Evolutionary conservation across 2,113 vertebrate genomes (phyloP).

Genomic region (Catharus minimus): DNA sequence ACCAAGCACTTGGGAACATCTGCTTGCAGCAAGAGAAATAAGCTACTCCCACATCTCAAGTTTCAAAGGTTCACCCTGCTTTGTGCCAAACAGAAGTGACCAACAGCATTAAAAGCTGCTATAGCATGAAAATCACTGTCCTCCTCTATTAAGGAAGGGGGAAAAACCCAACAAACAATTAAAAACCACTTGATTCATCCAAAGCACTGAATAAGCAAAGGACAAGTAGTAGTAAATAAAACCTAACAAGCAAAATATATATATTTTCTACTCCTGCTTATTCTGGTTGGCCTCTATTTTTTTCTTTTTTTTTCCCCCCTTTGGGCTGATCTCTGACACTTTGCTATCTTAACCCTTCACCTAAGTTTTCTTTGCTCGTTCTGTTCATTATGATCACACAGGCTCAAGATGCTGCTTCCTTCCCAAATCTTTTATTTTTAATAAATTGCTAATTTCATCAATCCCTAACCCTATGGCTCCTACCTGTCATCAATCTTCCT

Average conservation of each 20-base stretch:
- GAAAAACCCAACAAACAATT: neutral
- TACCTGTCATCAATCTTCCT: neutral
- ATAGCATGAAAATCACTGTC: neutral
- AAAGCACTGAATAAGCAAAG: neutral
- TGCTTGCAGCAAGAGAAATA: neutral
- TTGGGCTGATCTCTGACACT: neutral
- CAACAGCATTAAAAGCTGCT: neutral
- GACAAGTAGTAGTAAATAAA: neutral
- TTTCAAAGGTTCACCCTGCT: neutral
- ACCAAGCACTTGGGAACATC: accelerated
- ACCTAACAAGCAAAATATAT: neutral
- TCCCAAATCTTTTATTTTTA: neutral
- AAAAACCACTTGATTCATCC: neutral
- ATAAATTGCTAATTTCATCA: neutral
- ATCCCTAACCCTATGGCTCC: neutral
- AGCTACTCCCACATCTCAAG: neutral
- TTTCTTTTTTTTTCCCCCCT: neutral
- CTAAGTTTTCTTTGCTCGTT: neutral
- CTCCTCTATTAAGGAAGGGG: neutral
- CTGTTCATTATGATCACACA: neutral
- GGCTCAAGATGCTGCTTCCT: neutral
- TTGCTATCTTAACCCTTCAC: neutral
- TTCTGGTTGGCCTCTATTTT: neutral
- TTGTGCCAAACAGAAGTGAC: neutral
- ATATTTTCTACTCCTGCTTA: neutral